A percentile compares a stretch with the other conserved stretches of the same genome.
Conservation (phyloP, 2,113 vertebrate genomes). For the Amazona guildingii region DNA sequence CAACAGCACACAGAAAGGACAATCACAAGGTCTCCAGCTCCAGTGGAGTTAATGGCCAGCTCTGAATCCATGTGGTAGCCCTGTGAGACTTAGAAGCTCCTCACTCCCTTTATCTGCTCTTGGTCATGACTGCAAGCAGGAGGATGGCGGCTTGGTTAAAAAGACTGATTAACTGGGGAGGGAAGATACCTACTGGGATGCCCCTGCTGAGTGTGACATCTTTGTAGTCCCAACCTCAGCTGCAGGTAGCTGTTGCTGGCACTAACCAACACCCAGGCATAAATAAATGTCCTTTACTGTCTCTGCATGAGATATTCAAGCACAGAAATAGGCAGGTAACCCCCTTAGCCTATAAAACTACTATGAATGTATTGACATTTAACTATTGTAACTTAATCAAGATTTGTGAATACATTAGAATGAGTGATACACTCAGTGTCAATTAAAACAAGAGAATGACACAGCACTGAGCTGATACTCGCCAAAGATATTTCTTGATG, state of each 20-base stretch:
- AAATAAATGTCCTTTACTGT: neutral
- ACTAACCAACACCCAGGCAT: neutral
- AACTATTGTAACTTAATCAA: constrained; percentile 57
- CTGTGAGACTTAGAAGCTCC: neutral
- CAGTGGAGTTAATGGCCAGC: neutral
- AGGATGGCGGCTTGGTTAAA: neutral
- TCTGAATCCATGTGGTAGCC: neutral
- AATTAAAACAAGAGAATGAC: constrained; percentile 53
- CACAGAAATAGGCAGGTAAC: constrained; percentile 29
- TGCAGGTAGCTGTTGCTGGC: neutral
- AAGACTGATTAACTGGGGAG: neutral
- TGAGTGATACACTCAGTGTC: constrained; percentile 37
- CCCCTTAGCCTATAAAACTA: constrained; percentile 19
- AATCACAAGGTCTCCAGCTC: neutral
- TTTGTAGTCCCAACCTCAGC: neutral
- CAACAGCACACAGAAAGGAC: neutral
- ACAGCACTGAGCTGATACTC: constrained; percentile 24
- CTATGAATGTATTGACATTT: constrained; percentile 45
- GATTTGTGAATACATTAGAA: constrained; percentile 14
- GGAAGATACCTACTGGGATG: neutral
- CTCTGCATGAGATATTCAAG: constrained; percentile 22
- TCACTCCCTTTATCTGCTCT: neutral
- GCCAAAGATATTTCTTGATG: constrained; percentile 39
- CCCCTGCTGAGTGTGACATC: neutral
- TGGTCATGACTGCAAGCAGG: neutral